A percentile compares a stretch with the other conserved stretches of the same genome.
Evolutionary conservation across 1,140 invertebrate genomes (phyloP).

Genomic region (Hormaphis cornu): DNA sequence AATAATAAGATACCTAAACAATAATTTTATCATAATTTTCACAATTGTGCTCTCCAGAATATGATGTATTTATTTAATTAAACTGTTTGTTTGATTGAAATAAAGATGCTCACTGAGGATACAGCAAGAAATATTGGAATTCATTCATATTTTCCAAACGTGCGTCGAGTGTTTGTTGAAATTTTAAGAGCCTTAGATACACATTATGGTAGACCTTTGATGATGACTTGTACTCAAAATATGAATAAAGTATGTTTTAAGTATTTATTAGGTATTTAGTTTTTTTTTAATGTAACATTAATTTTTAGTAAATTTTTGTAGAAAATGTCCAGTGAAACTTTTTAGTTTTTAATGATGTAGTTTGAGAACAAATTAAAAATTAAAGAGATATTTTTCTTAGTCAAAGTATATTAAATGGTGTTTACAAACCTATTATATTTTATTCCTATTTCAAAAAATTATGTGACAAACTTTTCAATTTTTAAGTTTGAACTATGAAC

Average conservation of each 20-base stretch:
- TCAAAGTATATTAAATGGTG: too few relatives aligned
- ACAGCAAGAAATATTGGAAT: constrained; percentile 92
- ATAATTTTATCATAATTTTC: too few relatives aligned
- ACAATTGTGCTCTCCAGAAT: not conserved
- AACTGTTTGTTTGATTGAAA: not conserved
- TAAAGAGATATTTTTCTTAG: too few relatives aligned
- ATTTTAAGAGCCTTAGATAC: constrained; percentile 91
- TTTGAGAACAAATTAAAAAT: too few relatives aligned
- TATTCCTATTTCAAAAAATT: too few relatives aligned
- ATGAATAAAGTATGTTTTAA: constrained; percentile 62
- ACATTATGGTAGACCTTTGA: constrained; percentile 87
- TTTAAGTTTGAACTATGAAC: too few relatives aligned
- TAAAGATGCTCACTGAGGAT: constrained; percentile 83
- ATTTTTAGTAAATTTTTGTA: too few relatives aligned
- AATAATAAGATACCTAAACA: too few relatives aligned
- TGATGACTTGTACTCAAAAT: constrained; percentile 93
- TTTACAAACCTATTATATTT: too few relatives aligned
- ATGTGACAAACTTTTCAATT: too few relatives aligned
- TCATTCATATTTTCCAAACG: constrained; percentile 89
- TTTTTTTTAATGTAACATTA: not conserved
- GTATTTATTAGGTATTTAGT: not conserved
- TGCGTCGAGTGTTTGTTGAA: constrained; percentile 89
- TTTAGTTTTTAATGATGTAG: too few relatives aligned
- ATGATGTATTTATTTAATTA: not conserved
- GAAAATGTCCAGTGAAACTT: too few relatives aligned